Evolutionary conservation across 2,888 invertebrate genomes (phyloP).

Genomic region (Troides oblongomaculatus): DNA sequence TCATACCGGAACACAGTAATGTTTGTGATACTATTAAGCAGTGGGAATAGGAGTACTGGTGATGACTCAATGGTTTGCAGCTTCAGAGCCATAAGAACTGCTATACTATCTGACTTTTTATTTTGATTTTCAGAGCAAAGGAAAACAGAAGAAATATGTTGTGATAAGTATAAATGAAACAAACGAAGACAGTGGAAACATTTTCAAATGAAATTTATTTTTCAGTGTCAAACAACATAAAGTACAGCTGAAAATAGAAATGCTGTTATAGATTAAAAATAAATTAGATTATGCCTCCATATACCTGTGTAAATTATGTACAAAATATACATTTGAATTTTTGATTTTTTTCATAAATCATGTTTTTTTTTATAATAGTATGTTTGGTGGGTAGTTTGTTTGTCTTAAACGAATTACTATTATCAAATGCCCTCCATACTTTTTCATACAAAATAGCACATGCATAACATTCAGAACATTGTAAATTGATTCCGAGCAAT

Average conservation of each 20-base stretch:
- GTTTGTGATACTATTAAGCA: too few species aligned
- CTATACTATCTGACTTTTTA: background rate
- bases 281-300: conserved; percentile 73
- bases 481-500: conserved; percentile 4
- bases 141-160: conserved; percentile 36
- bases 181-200: conserved; percentile 37
- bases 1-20: too few species aligned
- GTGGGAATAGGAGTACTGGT: too few species aligned
- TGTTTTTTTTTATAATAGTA: conserved; percentile 34
- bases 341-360: conserved; percentile 9
- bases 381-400: conserved; percentile 52
- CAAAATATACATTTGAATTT: conserved; percentile 67
- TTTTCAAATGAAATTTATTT: conserved; percentile 50
- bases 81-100: too few species aligned
- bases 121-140: conserved; percentile 52
- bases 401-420: conserved; percentile 3
- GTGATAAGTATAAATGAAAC: conserved; percentile 15
- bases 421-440: conserved; percentile 1
- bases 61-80: too few species aligned
- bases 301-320: conserved; percentile 64
- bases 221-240: conserved; percentile 58
- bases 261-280: conserved; percentile 56
- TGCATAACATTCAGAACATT: conserved; percentile 2
- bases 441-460: conserved; percentile 8
- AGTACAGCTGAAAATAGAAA: conserved; percentile 60